Evolutionary conservation across 2,888 invertebrate species (phyloP).

Genomic region (Protophormia terraenovae): DNA sequence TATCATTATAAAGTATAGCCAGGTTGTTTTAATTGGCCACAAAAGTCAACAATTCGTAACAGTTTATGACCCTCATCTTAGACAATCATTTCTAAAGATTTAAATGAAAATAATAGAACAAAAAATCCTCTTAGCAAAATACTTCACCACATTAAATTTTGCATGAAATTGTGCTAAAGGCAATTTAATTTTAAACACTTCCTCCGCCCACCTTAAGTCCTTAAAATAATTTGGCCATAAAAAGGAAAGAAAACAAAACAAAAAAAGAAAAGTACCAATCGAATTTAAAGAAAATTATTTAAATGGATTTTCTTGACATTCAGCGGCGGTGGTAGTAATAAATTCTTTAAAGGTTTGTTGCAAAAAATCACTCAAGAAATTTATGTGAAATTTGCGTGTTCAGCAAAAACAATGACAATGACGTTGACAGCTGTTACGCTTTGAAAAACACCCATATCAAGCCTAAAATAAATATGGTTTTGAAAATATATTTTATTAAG

Average conservation of each 20-base stretch:
- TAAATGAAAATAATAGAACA: neutral
- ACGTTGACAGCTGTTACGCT: neutral
- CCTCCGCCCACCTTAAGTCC: neutral
- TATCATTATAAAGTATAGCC: neutral
- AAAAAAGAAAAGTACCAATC: neutral
- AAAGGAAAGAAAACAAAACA: neutral
- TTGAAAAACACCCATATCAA: constrained; percentile 4
- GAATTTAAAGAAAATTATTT: neutral
- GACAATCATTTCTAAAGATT: neutral
- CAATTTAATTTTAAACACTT: constrained; percentile 20
- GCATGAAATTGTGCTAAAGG: constrained; percentile 33
- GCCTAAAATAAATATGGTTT: neutral
- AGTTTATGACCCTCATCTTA: constrained; percentile 32
- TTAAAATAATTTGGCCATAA: constrained; percentile 25
- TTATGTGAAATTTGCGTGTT: constrained; percentile 11
- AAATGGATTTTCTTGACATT: neutral
- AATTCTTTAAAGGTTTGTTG: neutral
- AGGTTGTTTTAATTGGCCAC: constrained; percentile 11
- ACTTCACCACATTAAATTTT: constrained; percentile 27
- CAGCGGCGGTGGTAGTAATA: neutral
- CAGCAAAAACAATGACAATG: neutral
- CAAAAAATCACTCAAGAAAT: neutral
- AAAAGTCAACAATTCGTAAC: constrained; percentile 40
- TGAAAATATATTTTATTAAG: neutral
- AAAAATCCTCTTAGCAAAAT: neutral